Base-by-base conservation (phyloP, 2,113 vertebrate species). In the Egretta garzetta region DNA sequence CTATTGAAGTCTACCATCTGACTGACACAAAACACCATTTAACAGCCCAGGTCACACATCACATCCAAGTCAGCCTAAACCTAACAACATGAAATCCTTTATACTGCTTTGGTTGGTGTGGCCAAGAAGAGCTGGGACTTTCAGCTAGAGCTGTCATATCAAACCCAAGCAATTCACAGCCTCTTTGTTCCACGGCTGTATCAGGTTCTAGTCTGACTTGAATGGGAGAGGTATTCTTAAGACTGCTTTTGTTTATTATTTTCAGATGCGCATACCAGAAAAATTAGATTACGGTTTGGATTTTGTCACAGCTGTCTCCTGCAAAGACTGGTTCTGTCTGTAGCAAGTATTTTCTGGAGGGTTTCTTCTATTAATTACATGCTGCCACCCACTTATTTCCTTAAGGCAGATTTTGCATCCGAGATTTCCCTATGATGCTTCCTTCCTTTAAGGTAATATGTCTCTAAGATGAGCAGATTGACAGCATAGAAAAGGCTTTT, bases 291-390 rank as follows among this genome's bases (percentile, higher is more conserved):
- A 95, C 0, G 1, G 93, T 85, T 95, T 93, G 93, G 89, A 91
- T 96, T 96, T 97, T 96, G 95, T 97, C 95, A 96, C 1, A 19
- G 86, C 85, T 94, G 93, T 96, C 95, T 96, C 94, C 77, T 96
- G 86, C 77, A 80, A 92, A 93, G 93, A 91, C 94, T 90, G 77
- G 77, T 93, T 96, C 77, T 95, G 89, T 97, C 87, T 97, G 73
- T 85, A 95, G 63, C 62, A 95, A 95, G 74, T 90, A 89, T 87
- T 97, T 96, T 97, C 94, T 96, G 96, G 71, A 97, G 53, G 70
- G 74, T 91, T 97, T 97, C 80, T 96, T 96, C 93, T 90, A 72
- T 94, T 96, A 97, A 97, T 97, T 97, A 93, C 39, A 85, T 80
- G 84, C 80, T 97, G 86, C 93, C 94, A 96, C 94, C 95, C 95